phyloP scores from a whole-genome alignment of 1,140 invertebrate genomes.

The Aleiodes sp. region DNA sequence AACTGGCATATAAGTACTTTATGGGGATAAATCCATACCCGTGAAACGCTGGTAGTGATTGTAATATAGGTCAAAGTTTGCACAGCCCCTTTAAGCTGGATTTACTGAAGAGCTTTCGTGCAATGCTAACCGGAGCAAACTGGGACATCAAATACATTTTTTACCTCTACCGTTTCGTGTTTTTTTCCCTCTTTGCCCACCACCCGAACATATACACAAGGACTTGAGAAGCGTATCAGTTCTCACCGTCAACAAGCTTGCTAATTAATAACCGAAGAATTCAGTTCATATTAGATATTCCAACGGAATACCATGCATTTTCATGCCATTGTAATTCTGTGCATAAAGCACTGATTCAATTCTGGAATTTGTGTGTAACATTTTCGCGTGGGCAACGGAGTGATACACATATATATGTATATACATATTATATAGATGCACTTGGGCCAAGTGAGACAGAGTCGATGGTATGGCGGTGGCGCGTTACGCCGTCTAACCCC shows the following conservation, averaged over 20 bases:
- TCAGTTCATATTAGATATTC: too few relatives aligned
- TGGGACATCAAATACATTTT: slow-evolving; percentile 64
- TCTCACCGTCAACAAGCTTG: not conserved
- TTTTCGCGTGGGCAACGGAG: too few relatives aligned
- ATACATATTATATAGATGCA: slow-evolving; percentile 2
- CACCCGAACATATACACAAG: slow-evolving; percentile 1
- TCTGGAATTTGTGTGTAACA: too few relatives aligned
- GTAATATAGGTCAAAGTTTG: slow-evolving; percentile 66
- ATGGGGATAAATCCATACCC: not conserved
- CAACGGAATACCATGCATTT: too few relatives aligned
- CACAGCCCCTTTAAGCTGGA: slow-evolving; percentile 64
- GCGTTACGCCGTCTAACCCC: slow-evolving; percentile 21
- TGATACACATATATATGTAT: too few relatives aligned
- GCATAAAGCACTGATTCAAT: too few relatives aligned
- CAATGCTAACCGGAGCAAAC: slow-evolving; percentile 58
- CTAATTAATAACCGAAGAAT: too few relatives aligned
- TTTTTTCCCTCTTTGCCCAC: slow-evolving; percentile 21
- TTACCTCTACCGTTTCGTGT: slow-evolving; percentile 33
- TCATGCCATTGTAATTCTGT: too few relatives aligned
- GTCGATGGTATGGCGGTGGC: slow-evolving; percentile 5
- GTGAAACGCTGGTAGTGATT: slow-evolving; percentile 43
- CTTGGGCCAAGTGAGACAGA: not conserved
- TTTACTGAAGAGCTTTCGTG: slow-evolving; percentile 62
- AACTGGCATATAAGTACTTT: not conserved
- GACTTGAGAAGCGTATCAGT: not conserved